Base-by-base conservation (phyloP, 2,888 invertebrate genomes). In the Drosophila niveifrons region DNA sequence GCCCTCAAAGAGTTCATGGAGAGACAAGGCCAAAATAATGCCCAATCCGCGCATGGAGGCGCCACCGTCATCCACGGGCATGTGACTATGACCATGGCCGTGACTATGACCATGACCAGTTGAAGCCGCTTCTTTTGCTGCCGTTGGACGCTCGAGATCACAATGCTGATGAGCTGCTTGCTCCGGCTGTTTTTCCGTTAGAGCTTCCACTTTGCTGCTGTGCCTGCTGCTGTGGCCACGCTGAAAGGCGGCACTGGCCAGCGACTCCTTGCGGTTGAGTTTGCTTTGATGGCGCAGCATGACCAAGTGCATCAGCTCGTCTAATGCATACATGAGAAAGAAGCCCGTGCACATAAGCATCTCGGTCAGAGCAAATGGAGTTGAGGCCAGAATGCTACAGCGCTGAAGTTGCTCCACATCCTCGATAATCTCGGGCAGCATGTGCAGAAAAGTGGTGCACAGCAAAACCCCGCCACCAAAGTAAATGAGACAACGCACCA, bases 1-100 rank as follows among this genome's bases (percentile, higher is more conserved):
- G 17, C 97, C 97, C 93, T 97, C 97, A 88, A 97, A 97, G 0
- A 97, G 93, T 89, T 97, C 97, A 90, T 97, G 97, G 65, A 97
- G 94, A 10, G 97, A 97, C 18, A 97, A 93, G 1, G 97, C 97
- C 48, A 97, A 92, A 0, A 97, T 96, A 55, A 97, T 95, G 57
- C 97, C 94, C 17, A 97, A 93, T 15, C 96, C 97, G 71, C 96
- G 94, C 51, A 96, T 92, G 0, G 92, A 92, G 2, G 92, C 90
- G 15, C 84, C 80, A 0, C 86, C 66, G 3, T 84, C 68, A 15
- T 88, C 52, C 31, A 72, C 50, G 2, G 91, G 89, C 59, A 90
- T 17, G 15, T 44, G 51, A 8, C 51, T 50, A 18, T 59, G 59
- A 9, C 43, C 43, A 11, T 56, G 56, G 23, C 23, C 44, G 1